These are phyloP conservation scores for Malacoctenus gilli DNA, from an alignment of 2,797 vertebrate species.

Conservation along the genomic window DNA sequence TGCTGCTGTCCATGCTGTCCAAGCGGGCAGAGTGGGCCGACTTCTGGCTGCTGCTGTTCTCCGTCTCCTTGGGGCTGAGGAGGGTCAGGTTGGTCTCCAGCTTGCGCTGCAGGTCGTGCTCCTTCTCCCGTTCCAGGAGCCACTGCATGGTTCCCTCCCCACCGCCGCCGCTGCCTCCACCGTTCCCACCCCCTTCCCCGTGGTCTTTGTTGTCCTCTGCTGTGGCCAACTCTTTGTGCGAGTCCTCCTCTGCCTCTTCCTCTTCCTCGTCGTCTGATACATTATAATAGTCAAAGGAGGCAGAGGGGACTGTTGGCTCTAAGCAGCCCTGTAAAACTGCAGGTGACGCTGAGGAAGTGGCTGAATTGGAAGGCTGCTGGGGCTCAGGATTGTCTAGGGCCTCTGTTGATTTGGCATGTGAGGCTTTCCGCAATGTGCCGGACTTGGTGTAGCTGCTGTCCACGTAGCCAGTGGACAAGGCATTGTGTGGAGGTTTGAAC, in stretches of 20 bases:
- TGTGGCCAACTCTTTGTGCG: conserved; percentile 86
- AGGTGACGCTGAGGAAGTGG: conserved; percentile 85
- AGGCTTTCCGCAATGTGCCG: conserved; percentile 93
- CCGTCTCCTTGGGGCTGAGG: conserved; percentile 95
- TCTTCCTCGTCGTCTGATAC: conserved; percentile 98
- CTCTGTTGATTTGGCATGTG: conserved; percentile 91
- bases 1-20: conserved; percentile 99
- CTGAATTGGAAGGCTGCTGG: conserved; percentile 89
- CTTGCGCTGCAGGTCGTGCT: conserved; percentile 95
- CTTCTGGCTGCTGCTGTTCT: conserved; percentile 94
- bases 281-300: conserved; percentile 98
- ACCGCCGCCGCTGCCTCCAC: conserved; percentile 83
- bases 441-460: conserved; percentile 93
- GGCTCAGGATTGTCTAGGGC: conserved; percentile 92
- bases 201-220: conserved; percentile 87
- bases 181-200: conserved; percentile 78
- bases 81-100: conserved; percentile 98
- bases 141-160: conserved; percentile 98
- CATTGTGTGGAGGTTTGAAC: conserved; percentile 97
- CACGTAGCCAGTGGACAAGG: conserved; percentile 90
- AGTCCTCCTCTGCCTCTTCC: conserved; percentile 91
- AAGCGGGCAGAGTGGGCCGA: conserved; percentile 96
- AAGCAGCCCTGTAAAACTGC: conserved; percentile 88
- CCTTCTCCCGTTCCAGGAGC: conserved; percentile 96
- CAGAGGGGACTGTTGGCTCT: conserved; percentile 87